phyloP scores from a whole-genome alignment of 2,888 invertebrate genomes.

The Phymatocera aterrima region DNA sequence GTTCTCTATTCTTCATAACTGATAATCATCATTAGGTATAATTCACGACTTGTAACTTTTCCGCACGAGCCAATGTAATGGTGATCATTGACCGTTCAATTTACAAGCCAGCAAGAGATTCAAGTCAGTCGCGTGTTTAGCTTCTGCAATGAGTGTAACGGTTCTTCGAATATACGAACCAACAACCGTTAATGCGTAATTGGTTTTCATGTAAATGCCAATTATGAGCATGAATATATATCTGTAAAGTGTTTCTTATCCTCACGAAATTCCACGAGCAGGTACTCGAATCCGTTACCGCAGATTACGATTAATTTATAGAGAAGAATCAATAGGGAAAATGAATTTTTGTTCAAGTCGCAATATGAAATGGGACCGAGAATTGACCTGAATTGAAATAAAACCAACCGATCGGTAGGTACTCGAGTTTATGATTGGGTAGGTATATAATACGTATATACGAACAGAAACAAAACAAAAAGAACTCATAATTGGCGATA shows the following conservation, averaged over 20 bases:
- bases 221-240: background rate
- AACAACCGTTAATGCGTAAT: conserved; percentile 2
- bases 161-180: background rate
- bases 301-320: too few species aligned
- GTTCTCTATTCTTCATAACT: background rate
- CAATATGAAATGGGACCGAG: background rate
- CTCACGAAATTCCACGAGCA: background rate
- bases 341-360: background rate
- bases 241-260: background rate
- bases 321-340: conserved; percentile 7
- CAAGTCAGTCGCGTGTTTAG: background rate
- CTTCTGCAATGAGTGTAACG: conserved; percentile 10
- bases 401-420: background rate
- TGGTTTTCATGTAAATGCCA: background rate
- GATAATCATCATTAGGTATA: background rate
- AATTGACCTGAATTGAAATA: conserved; percentile 1
- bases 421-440: background rate
- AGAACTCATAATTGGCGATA: conserved; percentile 19
- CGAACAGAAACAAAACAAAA: background rate
- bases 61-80: conserved; percentile 2
- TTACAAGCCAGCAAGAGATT: background rate
- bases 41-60: background rate
- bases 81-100: conserved; percentile 14
- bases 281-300: background rate
- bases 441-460: background rate